A percentile compares a stretch with the other conserved stretches of the same genome.
phyloP scores from a whole-genome alignment of 2,113 vertebrate species.

The Pholis gunnellus region DNA sequence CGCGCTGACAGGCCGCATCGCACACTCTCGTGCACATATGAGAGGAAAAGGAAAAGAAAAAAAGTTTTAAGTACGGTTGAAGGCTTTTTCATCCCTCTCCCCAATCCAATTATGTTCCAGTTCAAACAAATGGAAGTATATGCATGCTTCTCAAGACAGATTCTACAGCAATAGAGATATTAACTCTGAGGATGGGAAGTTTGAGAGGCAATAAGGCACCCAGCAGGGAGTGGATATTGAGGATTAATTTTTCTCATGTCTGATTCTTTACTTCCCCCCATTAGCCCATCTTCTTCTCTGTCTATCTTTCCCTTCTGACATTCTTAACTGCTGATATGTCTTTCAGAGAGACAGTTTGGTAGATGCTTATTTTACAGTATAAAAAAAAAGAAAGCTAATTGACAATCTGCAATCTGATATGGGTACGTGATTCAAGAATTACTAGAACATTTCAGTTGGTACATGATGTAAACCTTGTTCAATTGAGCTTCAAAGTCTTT shows the following conservation, averaged over 20 bases:
- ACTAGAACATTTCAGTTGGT: constrained; percentile 26
- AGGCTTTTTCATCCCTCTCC: constrained; percentile 79
- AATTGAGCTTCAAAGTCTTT: constrained; percentile 40
- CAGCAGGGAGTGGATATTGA: constrained; percentile 83
- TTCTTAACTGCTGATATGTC: constrained; percentile 59
- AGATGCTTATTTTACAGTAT: constrained; percentile 43
- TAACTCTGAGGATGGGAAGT: constrained; percentile 82
- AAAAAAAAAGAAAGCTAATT: background rate
- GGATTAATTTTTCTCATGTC: constrained; percentile 83
- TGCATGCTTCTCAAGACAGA: constrained; percentile 79
- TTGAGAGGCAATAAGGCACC: constrained; percentile 82
- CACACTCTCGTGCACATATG: constrained; percentile 40
- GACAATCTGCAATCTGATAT: background rate
- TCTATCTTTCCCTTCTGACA: constrained; percentile 50
- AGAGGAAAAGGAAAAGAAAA: constrained; percentile 28
- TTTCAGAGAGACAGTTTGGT: constrained; percentile 47
- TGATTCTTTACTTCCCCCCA: constrained; percentile 67
- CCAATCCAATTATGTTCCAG: constrained; percentile 83
- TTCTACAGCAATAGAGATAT: constrained; percentile 80
- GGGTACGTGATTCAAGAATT: constrained; percentile 6
- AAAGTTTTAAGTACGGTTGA: constrained; percentile 78
- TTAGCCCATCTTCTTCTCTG: constrained; percentile 53
- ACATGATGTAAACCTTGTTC: constrained; percentile 49
- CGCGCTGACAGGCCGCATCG: constrained; percentile 9
- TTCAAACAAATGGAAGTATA: constrained; percentile 80